Evolutionary conservation across 2,113 vertebrate species (phyloP).

Genomic region (Istiophorus platypterus): DNA sequence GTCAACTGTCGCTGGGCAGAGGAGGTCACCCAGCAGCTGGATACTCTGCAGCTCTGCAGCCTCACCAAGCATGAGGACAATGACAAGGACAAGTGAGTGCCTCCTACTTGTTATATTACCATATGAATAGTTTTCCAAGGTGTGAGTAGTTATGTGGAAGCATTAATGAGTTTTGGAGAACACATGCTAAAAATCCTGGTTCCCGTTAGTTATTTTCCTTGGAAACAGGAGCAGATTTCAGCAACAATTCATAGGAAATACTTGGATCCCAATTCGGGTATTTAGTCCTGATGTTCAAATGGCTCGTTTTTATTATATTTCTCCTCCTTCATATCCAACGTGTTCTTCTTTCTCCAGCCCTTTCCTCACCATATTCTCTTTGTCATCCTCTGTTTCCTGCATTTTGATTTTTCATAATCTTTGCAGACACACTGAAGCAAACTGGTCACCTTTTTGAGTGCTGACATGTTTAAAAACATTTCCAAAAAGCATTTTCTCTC

Average conservation of each 20-base stretch:
- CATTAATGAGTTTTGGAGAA: too few species aligned
- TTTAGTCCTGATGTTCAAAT: too few species aligned
- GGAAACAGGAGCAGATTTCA: too few species aligned
- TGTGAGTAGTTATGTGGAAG: neutral
- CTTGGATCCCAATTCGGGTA: too few species aligned
- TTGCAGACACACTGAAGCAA: neutral
- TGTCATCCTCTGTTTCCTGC: neutral
- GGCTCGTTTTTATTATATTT: neutral
- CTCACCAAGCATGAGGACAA: slow-evolving; percentile 98
- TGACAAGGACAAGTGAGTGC: slow-evolving; percentile 95
- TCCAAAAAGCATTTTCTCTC: neutral
- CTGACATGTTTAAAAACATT: neutral
- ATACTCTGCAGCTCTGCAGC: slow-evolving; percentile 97
- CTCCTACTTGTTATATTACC: neutral
- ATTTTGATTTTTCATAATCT: neutral
- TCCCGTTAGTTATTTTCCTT: too few species aligned
- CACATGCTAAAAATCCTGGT: too few species aligned
- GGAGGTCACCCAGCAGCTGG: slow-evolving; percentile 97
- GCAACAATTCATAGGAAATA: too few species aligned
- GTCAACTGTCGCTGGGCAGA: slow-evolving; percentile 99
- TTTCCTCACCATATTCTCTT: neutral
- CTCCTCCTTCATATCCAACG: neutral
- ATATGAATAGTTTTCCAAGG: neutral
- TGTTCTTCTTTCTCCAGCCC: neutral
- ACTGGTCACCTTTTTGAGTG: neutral